Percentiles rank a stretch among this genome's conserved stretches.
Conservation (phyloP, 1,140 invertebrate species). For the Heliconius himera region DNA sequence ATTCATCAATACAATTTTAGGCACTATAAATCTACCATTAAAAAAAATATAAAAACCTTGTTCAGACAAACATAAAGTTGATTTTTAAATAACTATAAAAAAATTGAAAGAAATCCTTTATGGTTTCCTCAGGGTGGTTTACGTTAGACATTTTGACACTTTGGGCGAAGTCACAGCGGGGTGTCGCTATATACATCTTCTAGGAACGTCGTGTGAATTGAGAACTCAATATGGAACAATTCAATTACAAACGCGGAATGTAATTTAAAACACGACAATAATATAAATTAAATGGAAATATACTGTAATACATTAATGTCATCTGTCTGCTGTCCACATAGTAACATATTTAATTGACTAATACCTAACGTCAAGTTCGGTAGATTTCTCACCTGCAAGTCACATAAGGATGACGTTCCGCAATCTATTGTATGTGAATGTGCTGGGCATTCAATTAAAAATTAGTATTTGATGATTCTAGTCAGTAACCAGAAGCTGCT, state of each 20-base stretch:
- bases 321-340: no score
- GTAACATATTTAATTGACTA: background rate
- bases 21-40: slow-evolving; percentile 55
- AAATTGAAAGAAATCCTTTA: slow-evolving; percentile 24
- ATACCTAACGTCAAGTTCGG: background rate
- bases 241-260: slow-evolving; percentile 57
- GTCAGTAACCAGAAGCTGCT: slow-evolving; percentile 45
- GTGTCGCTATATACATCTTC: slow-evolving; percentile 67
- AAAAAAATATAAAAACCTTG: slow-evolving; percentile 16
- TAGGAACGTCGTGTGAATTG: slow-evolving; percentile 72
- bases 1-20: slow-evolving; percentile 48
- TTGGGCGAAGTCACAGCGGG: slow-evolving; percentile 74
- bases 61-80: slow-evolving; percentile 1
- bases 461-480: slow-evolving; percentile 51
- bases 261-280: background rate
- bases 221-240: slow-evolving; percentile 63
- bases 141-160: slow-evolving; percentile 77
- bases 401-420: slow-evolving; percentile 15
- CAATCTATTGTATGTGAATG: slow-evolving; percentile 38
- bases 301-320: background rate
- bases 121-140: slow-evolving; percentile 63
- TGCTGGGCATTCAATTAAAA: slow-evolving; percentile 41
- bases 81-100: slow-evolving; percentile 11
- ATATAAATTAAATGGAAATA: background rate
- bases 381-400: slow-evolving; percentile 24